phyloP scores from a whole-genome alignment of 2,113 vertebrate genomes.

The Grammomys surdaster region DNA sequence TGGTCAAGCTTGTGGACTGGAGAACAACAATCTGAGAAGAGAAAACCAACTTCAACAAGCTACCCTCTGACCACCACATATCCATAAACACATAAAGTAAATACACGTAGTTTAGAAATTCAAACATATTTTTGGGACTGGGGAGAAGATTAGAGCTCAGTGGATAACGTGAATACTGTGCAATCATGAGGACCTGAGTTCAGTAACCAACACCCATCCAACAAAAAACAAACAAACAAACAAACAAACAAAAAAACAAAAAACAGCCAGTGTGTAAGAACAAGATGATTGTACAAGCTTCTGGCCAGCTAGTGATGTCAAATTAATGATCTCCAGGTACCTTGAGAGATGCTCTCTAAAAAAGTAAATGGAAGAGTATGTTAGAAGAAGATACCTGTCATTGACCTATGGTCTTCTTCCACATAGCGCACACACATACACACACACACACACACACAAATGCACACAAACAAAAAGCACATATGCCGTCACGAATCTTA shows the following conservation, averaged over 20 bases:
- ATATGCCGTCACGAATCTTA: neutral
- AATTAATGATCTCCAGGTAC: neutral
- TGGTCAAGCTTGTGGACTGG: neutral
- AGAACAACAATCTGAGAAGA: neutral
- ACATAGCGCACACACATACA: neutral
- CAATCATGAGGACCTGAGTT: no score
- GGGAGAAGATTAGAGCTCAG: neutral
- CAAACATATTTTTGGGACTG: neutral
- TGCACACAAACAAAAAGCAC: neutral
- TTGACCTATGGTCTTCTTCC: neutral
- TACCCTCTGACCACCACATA: neutral
- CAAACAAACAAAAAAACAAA: neutral
- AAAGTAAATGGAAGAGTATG: neutral
- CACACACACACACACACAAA: neutral
- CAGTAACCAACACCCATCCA: neutral
- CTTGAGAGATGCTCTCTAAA: neutral
- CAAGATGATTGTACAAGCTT: neutral
- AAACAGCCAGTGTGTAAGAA: neutral
- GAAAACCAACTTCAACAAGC: no score
- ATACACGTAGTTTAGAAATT: neutral
- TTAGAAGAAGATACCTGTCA: neutral
- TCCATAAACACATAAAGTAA: neutral
- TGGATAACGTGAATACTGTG: neutral
- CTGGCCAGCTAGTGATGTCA: neutral
- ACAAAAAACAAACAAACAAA: neutral